These are phyloP conservation scores for Ceratothoa steindachneri DNA, from an alignment of 2,888 invertebrate genomes.

Conservation along the genomic window DNA sequence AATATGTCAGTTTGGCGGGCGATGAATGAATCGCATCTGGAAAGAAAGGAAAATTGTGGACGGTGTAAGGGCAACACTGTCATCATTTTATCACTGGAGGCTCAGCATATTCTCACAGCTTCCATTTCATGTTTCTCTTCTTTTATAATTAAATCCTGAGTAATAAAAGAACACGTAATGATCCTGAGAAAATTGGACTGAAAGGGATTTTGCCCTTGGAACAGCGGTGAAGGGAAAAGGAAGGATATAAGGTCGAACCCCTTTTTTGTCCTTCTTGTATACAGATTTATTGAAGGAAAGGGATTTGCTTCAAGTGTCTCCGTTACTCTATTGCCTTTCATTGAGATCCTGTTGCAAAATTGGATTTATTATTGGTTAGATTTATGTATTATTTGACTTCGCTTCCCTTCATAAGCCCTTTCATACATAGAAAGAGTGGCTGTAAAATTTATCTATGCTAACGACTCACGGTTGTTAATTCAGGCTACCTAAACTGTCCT, in stretches of 20 bases:
- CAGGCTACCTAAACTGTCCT: too few species aligned
- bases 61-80: constrained; percentile 7
- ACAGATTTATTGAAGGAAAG: background rate
- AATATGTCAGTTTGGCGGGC: too few species aligned
- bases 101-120: background rate
- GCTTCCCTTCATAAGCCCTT: background rate
- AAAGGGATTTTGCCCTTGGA: background rate
- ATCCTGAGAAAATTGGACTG: constrained; percentile 7
- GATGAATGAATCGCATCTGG: too few species aligned
- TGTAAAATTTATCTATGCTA: too few species aligned
- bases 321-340: background rate
- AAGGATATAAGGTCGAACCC: background rate
- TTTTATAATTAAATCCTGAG: constrained; percentile 6
- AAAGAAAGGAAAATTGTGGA: too few species aligned
- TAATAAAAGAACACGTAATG: constrained; percentile 4
- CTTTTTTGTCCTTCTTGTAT: background rate
- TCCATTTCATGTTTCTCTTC: background rate
- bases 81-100: background rate
- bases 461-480: too few species aligned
- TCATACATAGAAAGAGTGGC: background rate
- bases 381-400: constrained; percentile 3
- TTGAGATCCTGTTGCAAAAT: constrained; percentile 2
- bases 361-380: constrained; percentile 1
- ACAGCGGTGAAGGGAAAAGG: background rate
- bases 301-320: background rate